Evolutionary conservation across 1,140 invertebrate species (phyloP).

Genomic region (Tachypleus tridentatus): DNA sequence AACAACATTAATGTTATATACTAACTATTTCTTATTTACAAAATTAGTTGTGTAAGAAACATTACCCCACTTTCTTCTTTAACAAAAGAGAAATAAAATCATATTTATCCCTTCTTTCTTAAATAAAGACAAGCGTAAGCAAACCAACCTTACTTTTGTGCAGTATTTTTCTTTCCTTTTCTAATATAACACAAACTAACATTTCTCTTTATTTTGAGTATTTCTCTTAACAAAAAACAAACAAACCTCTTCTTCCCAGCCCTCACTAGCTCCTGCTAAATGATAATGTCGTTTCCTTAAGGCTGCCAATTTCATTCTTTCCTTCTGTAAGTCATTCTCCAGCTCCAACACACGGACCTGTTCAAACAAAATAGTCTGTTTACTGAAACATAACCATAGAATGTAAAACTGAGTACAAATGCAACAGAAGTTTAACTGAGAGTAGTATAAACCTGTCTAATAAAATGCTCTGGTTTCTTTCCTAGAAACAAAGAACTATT

Average conservation of each 20-base stretch:
- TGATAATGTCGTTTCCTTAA: constrained; percentile 87
- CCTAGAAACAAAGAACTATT: constrained; percentile 19
- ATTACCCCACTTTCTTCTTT: too few relatives aligned
- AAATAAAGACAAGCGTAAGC: too few relatives aligned
- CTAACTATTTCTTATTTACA: too few relatives aligned
- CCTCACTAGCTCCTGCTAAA: constrained; percentile 54
- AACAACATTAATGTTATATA: too few relatives aligned
- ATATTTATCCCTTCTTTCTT: too few relatives aligned
- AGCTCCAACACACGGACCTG: constrained; percentile 66
- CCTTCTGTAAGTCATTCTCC: constrained; percentile 76
- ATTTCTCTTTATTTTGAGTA: background rate
- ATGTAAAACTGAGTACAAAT: constrained; percentile 3
- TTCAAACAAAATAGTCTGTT: constrained; percentile 4
- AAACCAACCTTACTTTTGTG: too few relatives aligned
- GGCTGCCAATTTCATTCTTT: constrained; percentile 65
- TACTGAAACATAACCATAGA: too few relatives aligned
- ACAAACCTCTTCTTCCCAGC: constrained; percentile 33
- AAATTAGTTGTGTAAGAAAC: too few relatives aligned
- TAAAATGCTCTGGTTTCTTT: constrained; percentile 30
- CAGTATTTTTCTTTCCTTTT: background rate
- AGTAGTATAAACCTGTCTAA: too few relatives aligned
- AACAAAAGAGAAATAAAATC: too few relatives aligned
- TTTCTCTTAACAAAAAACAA: background rate
- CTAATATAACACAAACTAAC: background rate
- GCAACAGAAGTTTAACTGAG: background rate